Conservation (phyloP, 1,140 invertebrate species). For the Brachionus plicatilis region DNA sequence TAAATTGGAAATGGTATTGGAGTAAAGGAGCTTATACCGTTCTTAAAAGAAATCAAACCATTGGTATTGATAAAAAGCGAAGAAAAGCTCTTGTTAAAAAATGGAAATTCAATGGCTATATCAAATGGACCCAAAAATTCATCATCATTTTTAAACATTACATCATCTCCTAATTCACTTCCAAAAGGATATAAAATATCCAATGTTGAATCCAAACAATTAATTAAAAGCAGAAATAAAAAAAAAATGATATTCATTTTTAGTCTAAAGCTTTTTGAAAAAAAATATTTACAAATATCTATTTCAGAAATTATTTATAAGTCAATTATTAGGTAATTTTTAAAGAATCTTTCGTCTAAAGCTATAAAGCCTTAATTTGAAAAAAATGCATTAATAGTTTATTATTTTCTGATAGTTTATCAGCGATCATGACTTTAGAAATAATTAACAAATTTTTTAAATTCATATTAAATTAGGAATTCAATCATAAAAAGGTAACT, state of each 20-base stretch:
- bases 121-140: not conserved
- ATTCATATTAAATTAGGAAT: too few species aligned
- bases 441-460: too few species aligned
- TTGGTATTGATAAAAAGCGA: not conserved
- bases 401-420: too few species aligned
- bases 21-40: not conserved
- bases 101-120: not conserved
- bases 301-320: too few species aligned
- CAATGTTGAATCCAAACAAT: not conserved
- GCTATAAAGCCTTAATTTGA: too few species aligned
- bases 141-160: not conserved
- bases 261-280: not conserved
- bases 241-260: not conserved
- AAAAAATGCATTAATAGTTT: not conserved
- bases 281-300: too few species aligned
- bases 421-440: too few species aligned
- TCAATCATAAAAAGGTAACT: too few species aligned
- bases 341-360: too few species aligned
- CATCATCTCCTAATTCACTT: not conserved
- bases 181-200: not conserved
- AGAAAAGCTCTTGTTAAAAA: not conserved
- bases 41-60: not conserved
- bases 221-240: not conserved
- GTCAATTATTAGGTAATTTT: too few species aligned
- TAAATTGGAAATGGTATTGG: not conserved